phyloP scores from a whole-genome alignment of 2,113 vertebrate genomes.

The Poicephalus gulielmi region DNA sequence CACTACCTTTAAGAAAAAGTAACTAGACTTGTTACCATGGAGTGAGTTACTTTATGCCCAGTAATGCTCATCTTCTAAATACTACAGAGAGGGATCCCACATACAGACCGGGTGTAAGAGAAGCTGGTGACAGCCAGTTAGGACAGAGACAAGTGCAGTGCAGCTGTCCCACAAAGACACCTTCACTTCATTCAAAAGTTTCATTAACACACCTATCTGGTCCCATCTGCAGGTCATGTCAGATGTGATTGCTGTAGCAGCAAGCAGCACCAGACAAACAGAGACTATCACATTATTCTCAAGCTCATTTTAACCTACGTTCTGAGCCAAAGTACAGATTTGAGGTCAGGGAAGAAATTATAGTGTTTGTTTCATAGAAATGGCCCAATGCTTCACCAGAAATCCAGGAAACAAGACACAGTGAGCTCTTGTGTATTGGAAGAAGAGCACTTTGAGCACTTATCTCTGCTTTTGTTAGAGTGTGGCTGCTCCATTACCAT shows the following conservation, averaged over 20 bases:
- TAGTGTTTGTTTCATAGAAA: not conserved
- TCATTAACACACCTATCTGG: not conserved
- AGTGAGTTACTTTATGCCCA: not conserved
- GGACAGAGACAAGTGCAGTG: not conserved
- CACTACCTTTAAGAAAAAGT: not conserved
- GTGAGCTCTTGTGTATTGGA: not conserved
- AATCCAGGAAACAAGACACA: not conserved
- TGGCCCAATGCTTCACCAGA: not conserved
- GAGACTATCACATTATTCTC: rapidly evolving
- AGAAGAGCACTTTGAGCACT: not conserved
- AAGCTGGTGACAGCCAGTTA: not conserved
- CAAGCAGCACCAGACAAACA: not conserved
- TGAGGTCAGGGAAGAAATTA: not conserved
- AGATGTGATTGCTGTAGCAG: not conserved
- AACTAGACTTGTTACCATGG: not conserved
- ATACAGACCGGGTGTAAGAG: not conserved
- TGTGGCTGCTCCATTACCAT: rapidly evolving
- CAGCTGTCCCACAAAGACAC: not conserved
- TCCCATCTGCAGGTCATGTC: not conserved
- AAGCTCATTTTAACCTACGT: rapidly evolving
- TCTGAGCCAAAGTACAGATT: not conserved
- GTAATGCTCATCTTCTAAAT: not conserved
- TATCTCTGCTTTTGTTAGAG: not conserved
- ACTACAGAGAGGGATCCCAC: not conserved
- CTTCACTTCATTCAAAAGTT: not conserved